Base-by-base conservation (phyloP, 2,888 invertebrate species). In the Lasioglossum malachurum region DNA sequence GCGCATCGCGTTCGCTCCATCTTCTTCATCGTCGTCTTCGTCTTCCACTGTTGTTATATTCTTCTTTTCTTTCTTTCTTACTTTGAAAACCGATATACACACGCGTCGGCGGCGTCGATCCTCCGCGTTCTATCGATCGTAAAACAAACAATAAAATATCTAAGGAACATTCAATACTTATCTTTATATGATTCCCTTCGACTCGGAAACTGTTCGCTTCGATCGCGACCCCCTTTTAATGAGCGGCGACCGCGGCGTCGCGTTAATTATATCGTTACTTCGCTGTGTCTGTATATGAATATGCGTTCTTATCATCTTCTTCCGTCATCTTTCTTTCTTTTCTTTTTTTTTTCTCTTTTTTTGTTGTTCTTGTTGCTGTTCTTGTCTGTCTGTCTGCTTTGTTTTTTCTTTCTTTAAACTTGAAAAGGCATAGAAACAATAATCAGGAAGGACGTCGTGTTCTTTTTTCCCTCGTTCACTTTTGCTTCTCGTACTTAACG, bases 391-490 rank as follows among this genome's bases (percentile, higher is more conserved):
- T n/a, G n/a, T 44, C 14, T n/a, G 41, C 49, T 53, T 53, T 23
- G 49, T 23, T 53, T 19, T 49, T 19, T 19, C 4, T 44, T 71
- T 14, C 14, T 49, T 79, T 71, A 46, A 88, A 87, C 78, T 86
- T 74, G 76, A 85, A 90, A 93, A 92, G 92, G 93, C 92, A 88
- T 92, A 91, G 87, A 93, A 93, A 94, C 89, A 88, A 93, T 93
- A 87, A 92, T 89, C 86, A 91, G 92, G 92, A 92, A 93, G 92
- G 92, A 93, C 92, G 91, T 93, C 87, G 89, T 79, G 41, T 83
- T 86, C n/a, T 53, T 53, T 53, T 53, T 53, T 10, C 31, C 16
- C 64, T 31, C 64, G 31, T 69, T 71, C n/a, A 69, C n/a, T 46
- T 74, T 49, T 77, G 74, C 83, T 53, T n/a, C 16, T 31, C 64